phyloP scores from a whole-genome alignment of 2,888 invertebrate species.

The Noctuana brunneofusca region DNA sequence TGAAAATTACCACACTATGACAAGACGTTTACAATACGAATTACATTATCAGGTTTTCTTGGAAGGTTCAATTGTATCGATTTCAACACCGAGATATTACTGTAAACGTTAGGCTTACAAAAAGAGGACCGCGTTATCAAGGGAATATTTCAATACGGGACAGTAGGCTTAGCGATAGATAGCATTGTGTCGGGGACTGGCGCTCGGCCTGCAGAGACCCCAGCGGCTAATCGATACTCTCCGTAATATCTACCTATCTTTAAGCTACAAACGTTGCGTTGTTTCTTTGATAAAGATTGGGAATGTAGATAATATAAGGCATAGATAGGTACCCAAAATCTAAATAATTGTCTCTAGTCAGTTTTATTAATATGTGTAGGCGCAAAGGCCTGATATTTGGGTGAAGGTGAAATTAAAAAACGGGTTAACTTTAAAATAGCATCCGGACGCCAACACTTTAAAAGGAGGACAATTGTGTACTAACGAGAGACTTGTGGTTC shows the following conservation, averaged over 20 bases:
- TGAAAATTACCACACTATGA: no score
- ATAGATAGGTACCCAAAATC: not conserved
- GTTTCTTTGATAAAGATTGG: not conserved
- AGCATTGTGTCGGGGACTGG: conserved; percentile 15
- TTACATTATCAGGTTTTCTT: not conserved
- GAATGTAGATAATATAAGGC: not conserved
- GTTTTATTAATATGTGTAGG: conserved; percentile 3
- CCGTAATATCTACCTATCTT: conserved; percentile 11
- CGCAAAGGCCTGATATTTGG: conserved; percentile 31
- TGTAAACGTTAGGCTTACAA: not conserved
- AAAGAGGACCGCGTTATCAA: not conserved
- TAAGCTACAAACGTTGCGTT: conserved; percentile 1
- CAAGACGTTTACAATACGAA: not conserved
- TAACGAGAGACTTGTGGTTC: conserved; percentile 35
- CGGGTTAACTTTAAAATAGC: conserved; percentile 31
- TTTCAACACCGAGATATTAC: not conserved
- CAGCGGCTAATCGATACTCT: conserved; percentile 24
- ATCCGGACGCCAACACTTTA: conserved; percentile 35
- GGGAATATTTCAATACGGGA: conserved; percentile 5
- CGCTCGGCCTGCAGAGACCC: conserved; percentile 18
- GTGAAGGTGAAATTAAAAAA: conserved; percentile 30
- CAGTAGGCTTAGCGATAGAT: conserved; percentile 9
- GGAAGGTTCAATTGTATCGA: not conserved
- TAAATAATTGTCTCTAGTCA: not conserved
- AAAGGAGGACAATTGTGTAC: conserved; percentile 36